Evolutionary conservation across 1,140 invertebrate genomes (phyloP), one percentile per base, ranked within the genome.

Genomic region (Trachymyrmex cornetzi): DNA sequence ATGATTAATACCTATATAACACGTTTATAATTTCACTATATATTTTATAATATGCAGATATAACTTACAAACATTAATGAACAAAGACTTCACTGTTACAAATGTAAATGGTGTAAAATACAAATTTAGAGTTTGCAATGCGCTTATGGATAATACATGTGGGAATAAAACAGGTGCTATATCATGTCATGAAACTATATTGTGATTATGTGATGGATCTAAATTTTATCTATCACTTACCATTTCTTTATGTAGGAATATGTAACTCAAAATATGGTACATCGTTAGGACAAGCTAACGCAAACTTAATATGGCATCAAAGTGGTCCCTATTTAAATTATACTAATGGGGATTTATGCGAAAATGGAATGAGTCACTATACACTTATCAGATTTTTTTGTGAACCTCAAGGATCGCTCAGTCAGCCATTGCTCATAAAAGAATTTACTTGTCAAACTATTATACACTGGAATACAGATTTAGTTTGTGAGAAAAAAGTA

Each of bases 301-400:
- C 94, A 50, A 93, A 96, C 89, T 92, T 96, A 69, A 92, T 94
- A 77, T 96, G 95, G 94, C 93, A 94, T 87, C 92, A 95, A 85
- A 94, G 92, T 84, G 95, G 95, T 69, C 94, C 95, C 14, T 96
- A 96, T 92, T 93, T 96, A 74, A 95, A 96, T 86, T 96, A 96
- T 87, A 95, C 95, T 30, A 90, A 95, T 84, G 96, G 96, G 24
- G 92, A 93, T 75, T 50, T 91, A 59, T 96, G 96, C 11, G 69
- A 61, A 84, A 27, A 89, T 61, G 87, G 84, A 7, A 81, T 85
- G 85, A 90, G 64, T 27, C 93, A 90, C 53, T 96, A 95, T 88
- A 96, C 96, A 53, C 91, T 95, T 92, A 96, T 96, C 86, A 94
- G 93, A 88, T 96, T 96, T 90, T 91, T 94, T 74, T 96, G 96